Base-by-base conservation (phyloP, 1,140 invertebrate species). In the Apis mellifera region DNA sequence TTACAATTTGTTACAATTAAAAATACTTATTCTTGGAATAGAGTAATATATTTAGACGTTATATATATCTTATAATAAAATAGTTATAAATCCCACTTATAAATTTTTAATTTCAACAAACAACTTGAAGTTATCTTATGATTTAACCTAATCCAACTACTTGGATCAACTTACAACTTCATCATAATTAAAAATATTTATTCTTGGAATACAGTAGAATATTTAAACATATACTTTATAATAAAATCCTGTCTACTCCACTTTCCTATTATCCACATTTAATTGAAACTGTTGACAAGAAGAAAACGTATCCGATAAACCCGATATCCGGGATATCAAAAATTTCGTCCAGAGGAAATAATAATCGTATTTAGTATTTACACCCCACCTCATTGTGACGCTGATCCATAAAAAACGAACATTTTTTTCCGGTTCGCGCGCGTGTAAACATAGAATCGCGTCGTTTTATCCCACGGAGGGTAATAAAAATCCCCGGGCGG, bases 361-460 rank as follows among this genome's bases (percentile, higher is more conserved):
- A 72, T 48, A 72, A 72, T 72, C 52, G 54, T 26, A 42, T 13
- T 32, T n/a, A 19, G 2, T 32, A 57, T 72, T 72, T 57, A 57
- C 66, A 69, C 48, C 19, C 11, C 26, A 7, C 54, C 11, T 19
- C 15, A 21, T 54, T 32, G 23, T 57, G 70, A 57, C 26, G 70
- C 4, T 21, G 21, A 21, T 23, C n/a, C n/a, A 69, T 50, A 50
- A 50, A 50, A 68, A 62, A 17, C 2, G 42, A 32, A 23, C 70
- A 57, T 48, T 57, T 72, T 42, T 72, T 57, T 15, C 54, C 70
- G 54, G 48, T 19, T 26, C 54, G 54, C 57, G 54, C 70, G 57
- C 54, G 54, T 72, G 70, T 72, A 72, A 72, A 72, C 70, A 72
- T 54, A 69, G 66, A 23, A 52, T 50, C 66, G 66, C 66, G 48